Conservation (phyloP, 1,140 invertebrate species). For the Eubasilissa regina region DNA sequence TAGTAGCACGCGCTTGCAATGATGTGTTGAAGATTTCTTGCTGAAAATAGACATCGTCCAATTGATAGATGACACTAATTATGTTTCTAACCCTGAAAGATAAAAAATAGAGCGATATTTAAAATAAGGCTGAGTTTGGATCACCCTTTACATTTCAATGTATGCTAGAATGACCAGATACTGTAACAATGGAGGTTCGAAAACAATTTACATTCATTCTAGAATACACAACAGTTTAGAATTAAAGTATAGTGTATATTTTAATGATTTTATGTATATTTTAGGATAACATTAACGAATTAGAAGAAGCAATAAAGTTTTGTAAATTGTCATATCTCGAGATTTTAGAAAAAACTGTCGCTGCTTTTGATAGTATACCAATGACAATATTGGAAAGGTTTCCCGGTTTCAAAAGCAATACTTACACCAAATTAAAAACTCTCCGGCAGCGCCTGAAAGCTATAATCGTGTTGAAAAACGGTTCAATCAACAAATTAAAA, state of each 20-base stretch:
- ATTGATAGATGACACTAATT: too few species aligned
- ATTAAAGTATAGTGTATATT: not conserved
- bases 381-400: slow-evolving; percentile 66
- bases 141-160: too few species aligned
- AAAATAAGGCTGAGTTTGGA: too few species aligned
- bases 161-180: too few species aligned
- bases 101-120: too few species aligned
- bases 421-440: slow-evolving; percentile 66
- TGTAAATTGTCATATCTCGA: slow-evolving; percentile 68
- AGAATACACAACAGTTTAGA: too few species aligned
- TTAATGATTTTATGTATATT: slow-evolving; percentile 47
- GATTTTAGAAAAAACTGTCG: slow-evolving; percentile 67
- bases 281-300: slow-evolving; percentile 61
- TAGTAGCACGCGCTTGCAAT: too few species aligned
- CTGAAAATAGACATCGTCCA: too few species aligned
- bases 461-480: slow-evolving; percentile 51
- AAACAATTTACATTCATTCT: too few species aligned
- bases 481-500: slow-evolving; percentile 35
- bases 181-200: too few species aligned
- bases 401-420: slow-evolving; percentile 65
- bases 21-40: too few species aligned
- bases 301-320: slow-evolving; percentile 62
- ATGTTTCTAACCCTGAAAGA: too few species aligned
- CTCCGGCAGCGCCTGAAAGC: slow-evolving; percentile 55
- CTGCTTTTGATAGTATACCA: slow-evolving; percentile 68